These are phyloP conservation scores for Anneissia japonica DNA, from an alignment of 35 echinoderm and acorn worm species.

Conservation along the genomic window DNA sequence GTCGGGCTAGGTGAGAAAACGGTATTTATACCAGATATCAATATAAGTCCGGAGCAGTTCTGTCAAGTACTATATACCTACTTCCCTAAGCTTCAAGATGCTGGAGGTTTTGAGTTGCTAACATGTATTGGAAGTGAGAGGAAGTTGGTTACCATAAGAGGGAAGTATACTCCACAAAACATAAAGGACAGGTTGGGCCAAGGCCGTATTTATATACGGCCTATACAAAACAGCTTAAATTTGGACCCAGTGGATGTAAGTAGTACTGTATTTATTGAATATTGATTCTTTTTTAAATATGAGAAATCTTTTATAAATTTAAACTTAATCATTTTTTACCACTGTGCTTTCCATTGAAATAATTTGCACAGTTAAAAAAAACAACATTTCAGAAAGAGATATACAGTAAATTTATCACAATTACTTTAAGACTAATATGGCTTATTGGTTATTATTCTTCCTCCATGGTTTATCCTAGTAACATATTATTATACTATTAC, in stretches of 20 bases:
- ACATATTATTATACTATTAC: no score
- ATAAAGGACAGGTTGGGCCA: neutral
- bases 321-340: no score
- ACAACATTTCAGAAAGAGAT: no score
- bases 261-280: no score
- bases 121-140: neutral
- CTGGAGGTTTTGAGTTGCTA: neutral
- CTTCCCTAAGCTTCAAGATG: neutral
- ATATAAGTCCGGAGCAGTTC: neutral
- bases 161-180: neutral
- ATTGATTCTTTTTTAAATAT: no score
- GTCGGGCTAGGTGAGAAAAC: neutral
- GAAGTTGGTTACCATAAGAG: neutral
- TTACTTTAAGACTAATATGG: no score
- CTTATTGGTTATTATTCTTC: no score
- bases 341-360: no score
- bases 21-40: neutral
- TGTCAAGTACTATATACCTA: neutral
- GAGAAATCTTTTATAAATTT: no score
- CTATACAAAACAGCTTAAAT: neutral
- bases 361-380: no score
- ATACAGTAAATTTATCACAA: no score
- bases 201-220: neutral
- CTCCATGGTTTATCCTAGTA: no score
- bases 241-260: neutral